Conservation (phyloP, 2,888 invertebrate species). For the Andrena minutula region DNA sequence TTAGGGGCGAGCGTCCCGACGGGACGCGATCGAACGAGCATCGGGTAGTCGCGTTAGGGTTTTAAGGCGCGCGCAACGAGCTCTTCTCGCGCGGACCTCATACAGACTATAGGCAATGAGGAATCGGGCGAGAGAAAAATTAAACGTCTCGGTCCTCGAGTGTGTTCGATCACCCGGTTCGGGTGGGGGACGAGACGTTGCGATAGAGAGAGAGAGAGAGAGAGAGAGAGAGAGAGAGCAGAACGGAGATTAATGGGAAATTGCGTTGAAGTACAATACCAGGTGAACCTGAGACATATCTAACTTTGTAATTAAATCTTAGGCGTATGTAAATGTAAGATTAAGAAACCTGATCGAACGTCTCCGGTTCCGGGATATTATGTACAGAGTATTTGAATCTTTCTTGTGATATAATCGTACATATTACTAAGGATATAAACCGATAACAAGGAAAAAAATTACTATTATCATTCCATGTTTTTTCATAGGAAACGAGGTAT, state of each 20-base stretch:
- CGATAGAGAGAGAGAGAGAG: neutral
- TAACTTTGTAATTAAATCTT: conserved; percentile 84
- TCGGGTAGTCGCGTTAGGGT: conserved; percentile 1
- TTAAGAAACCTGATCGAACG: conserved; percentile 65
- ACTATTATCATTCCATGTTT: conserved; percentile 75
- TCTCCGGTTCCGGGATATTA: conserved; percentile 67
- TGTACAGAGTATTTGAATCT: conserved; percentile 85
- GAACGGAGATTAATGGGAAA: conserved; percentile 67
- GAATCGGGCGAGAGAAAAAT: conserved; percentile 11
- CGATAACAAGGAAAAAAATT: conserved; percentile 62
- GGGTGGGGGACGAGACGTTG: neutral
- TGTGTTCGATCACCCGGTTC: conserved; percentile 29
- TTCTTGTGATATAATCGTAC: conserved; percentile 85
- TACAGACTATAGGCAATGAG: neutral
- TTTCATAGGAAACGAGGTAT: conserved; percentile 73
- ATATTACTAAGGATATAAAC: conserved; percentile 80
- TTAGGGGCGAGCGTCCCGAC: conserved; percentile 21
- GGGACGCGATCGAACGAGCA: conserved; percentile 21
- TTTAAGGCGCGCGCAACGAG: neutral
- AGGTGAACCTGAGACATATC: conserved; percentile 84
- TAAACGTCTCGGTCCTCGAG: conserved; percentile 19
- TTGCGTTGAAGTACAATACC: conserved; percentile 84
- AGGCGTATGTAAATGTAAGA: conserved; percentile 75
- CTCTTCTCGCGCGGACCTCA: neutral
- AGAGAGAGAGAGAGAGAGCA: neutral